These are phyloP conservation scores for Cavia porcellus DNA, from an alignment of 2,113 vertebrate genomes.

Conservation along the genomic window DNA sequence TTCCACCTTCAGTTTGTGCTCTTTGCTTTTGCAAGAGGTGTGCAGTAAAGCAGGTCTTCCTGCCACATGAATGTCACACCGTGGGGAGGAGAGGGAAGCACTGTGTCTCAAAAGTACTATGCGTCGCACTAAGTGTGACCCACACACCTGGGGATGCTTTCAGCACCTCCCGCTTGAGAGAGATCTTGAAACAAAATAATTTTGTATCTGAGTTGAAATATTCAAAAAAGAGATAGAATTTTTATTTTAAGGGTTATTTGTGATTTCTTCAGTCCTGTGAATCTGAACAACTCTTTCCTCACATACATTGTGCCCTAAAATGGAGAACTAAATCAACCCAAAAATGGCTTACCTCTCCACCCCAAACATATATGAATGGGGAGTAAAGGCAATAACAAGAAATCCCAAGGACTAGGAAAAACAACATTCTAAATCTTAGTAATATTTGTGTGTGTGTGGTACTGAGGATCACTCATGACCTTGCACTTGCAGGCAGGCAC, in stretches of 20 bases:
- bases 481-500: too few relatives aligned
- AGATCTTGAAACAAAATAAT: constrained; percentile 47
- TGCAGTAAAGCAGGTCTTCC: neutral
- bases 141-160: neutral
- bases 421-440: neutral
- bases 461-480: too few relatives aligned
- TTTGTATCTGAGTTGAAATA: neutral
- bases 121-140: neutral
- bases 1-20: neutral
- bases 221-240: neutral
- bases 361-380: neutral
- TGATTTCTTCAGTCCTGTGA: neutral
- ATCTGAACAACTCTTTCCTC: neutral
- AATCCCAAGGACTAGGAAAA: neutral
- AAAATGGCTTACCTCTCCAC: neutral
- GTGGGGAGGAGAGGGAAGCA: neutral
- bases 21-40: neutral
- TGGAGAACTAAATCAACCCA: neutral
- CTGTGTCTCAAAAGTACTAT: neutral
- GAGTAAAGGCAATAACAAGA: neutral
- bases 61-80: neutral
- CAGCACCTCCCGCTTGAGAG: neutral
- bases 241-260: neutral
- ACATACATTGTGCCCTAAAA: neutral
- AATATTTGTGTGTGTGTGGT: too few relatives aligned